Conservation (phyloP, 1,140 invertebrate genomes). For the Saccostrea cuccullata region DNA sequence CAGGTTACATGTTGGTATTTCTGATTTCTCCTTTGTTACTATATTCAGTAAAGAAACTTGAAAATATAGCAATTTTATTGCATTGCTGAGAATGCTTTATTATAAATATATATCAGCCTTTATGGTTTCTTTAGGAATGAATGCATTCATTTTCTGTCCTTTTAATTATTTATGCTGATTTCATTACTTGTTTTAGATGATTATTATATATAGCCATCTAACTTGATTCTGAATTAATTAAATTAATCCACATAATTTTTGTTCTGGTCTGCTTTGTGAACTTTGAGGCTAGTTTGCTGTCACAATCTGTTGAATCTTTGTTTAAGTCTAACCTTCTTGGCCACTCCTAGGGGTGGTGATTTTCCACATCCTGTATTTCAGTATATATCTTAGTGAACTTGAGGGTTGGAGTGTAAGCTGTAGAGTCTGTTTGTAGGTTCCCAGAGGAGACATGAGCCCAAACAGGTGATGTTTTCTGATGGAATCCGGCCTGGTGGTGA, state of each 20-base stretch:
- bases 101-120: background rate
- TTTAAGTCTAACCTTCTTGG: no score
- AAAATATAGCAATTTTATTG: no score
- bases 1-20: no score
- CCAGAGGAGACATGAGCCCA: constrained; percentile 69
- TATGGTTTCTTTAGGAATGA: background rate
- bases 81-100: background rate
- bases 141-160: background rate
- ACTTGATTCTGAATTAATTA: background rate
- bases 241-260: background rate
- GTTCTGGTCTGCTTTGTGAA: no score
- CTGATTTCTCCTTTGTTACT: no score
- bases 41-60: no score
- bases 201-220: background rate
- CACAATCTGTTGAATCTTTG: no score
- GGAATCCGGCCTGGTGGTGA: constrained; percentile 94
- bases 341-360: no score
- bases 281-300: no score
- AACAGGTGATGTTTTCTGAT: constrained; percentile 92
- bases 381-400: no score
- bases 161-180: constrained; percentile 20
- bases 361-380: no score
- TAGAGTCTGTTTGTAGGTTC: constrained; percentile 59
- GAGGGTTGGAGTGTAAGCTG: no score
- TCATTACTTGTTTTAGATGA: background rate